phyloP scores from a whole-genome alignment of 2,113 vertebrate species.

The Oenanthe melanoleuca region DNA sequence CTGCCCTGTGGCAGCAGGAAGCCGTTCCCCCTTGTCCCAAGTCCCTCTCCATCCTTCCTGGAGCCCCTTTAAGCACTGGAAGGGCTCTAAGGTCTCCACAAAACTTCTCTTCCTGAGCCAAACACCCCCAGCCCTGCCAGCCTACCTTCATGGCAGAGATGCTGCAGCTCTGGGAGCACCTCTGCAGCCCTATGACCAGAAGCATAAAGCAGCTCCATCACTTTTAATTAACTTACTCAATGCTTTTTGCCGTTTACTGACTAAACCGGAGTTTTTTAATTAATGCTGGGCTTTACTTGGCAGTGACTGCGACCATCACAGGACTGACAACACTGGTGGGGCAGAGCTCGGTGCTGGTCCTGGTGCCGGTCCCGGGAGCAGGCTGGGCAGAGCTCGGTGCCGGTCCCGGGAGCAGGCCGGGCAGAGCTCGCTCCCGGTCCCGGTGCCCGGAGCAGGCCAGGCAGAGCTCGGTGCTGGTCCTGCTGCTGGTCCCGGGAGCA shows the following conservation, averaged over 20 bases:
- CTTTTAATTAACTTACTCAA: fast-evolving
- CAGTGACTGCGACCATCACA: neutral
- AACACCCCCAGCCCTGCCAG: neutral
- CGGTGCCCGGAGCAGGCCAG: too few relatives aligned
- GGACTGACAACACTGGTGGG: too few relatives aligned
- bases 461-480: too few relatives aligned
- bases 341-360: too few relatives aligned
- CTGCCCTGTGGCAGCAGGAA: neutral
- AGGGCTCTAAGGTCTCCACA: neutral
- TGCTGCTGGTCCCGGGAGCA: too few relatives aligned
- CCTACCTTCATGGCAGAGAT: too few relatives aligned
- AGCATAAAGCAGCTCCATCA: fast-evolving
- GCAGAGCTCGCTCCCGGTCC: too few relatives aligned
- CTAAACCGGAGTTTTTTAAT: fast-evolving
- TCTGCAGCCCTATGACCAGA: fast-evolving
- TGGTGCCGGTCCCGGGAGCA: too few relatives aligned
- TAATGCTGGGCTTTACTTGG: fast-evolving
- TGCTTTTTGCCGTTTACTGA: fast-evolving
- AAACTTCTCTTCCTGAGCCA: neutral
- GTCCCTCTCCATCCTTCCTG: neutral
- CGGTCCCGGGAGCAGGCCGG: too few relatives aligned
- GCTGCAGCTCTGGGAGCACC: neutral
- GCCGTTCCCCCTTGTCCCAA: too few relatives aligned
- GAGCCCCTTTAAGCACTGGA: neutral
- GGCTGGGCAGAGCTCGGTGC: too few relatives aligned